These are phyloP conservation scores for Sisor rabdophorus DNA, from an alignment of 2,113 vertebrate species.

Conservation along the genomic window DNA sequence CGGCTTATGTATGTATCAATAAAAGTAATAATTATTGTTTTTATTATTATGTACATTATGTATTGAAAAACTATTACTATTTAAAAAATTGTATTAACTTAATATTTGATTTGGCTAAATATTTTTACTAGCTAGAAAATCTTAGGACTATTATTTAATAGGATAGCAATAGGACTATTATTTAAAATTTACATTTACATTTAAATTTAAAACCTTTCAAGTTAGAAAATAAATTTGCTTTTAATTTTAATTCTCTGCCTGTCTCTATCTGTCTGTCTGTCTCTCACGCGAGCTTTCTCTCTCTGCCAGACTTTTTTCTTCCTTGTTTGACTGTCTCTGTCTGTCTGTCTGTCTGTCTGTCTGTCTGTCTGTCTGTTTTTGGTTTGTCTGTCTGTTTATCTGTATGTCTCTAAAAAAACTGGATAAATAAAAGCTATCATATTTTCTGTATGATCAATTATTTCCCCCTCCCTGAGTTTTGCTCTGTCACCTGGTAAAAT, in stretches of 20 bases:
- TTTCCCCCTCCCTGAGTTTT: slow-evolving; percentile 13
- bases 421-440: slow-evolving; percentile 30
- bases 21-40: too few species aligned
- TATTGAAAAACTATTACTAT: too few species aligned
- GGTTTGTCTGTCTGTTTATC: background rate
- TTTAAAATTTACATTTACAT: too few species aligned
- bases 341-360: background rate
- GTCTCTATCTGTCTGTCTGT: too few species aligned
- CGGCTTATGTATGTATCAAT: too few species aligned
- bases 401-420: background rate
- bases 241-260: background rate
- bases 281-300: too few species aligned
- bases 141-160: too few species aligned
- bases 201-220: background rate
- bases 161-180: too few species aligned
- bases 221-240: background rate
- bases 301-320: too few species aligned
- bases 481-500: slow-evolving; percentile 24
- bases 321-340: background rate
- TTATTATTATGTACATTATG: too few species aligned
- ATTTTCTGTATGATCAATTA: slow-evolving; percentile 23
- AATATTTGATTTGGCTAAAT: background rate
- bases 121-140: too few species aligned
- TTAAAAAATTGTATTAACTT: too few species aligned
- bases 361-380: background rate